These are phyloP conservation scores for Acrossocheilus wenchowensis DNA, from an alignment of 2,797 vertebrate genomes.

Conservation along the genomic window DNA sequence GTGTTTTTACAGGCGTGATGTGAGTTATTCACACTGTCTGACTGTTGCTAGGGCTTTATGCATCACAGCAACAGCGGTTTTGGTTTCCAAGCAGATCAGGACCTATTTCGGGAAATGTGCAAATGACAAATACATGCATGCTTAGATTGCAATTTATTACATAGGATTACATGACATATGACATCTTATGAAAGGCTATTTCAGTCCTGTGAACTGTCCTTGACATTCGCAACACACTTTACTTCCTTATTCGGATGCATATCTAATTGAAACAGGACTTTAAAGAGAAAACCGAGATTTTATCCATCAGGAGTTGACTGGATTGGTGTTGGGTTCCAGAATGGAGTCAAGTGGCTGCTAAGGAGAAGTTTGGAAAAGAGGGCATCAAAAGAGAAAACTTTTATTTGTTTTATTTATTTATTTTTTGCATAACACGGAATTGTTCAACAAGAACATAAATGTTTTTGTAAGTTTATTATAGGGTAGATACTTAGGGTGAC, in stretches of 20 bases:
- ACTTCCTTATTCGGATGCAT: not conserved
- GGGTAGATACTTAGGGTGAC: not conserved
- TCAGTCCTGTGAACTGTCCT: not conserved
- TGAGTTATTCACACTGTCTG: slow-evolving; percentile 21
- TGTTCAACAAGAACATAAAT: not conserved
- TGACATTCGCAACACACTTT: not conserved
- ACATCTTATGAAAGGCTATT: not conserved
- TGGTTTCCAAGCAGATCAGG: slow-evolving; percentile 20
- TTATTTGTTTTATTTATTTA: too few relatives aligned
- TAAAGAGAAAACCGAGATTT: not conserved
- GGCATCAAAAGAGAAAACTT: not conserved
- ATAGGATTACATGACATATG: not conserved
- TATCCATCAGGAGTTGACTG: not conserved
- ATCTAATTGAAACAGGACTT: not conserved
- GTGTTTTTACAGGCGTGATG: slow-evolving; percentile 24
- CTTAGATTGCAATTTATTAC: not conserved
- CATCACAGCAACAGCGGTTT: not conserved
- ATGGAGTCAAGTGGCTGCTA: not conserved
- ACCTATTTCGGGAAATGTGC: not conserved
- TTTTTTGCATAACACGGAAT: not conserved
- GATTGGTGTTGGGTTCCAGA: not conserved
- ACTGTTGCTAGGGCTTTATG: slow-evolving; percentile 33
- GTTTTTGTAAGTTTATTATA: not conserved
- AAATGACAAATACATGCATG: not conserved
- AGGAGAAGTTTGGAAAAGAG: not conserved